A percentile compares a stretch with the other conserved stretches of the same genome.
These are phyloP conservation scores for Tenthredo livida DNA, from an alignment of 2,888 invertebrate species.

Conservation along the genomic window DNA sequence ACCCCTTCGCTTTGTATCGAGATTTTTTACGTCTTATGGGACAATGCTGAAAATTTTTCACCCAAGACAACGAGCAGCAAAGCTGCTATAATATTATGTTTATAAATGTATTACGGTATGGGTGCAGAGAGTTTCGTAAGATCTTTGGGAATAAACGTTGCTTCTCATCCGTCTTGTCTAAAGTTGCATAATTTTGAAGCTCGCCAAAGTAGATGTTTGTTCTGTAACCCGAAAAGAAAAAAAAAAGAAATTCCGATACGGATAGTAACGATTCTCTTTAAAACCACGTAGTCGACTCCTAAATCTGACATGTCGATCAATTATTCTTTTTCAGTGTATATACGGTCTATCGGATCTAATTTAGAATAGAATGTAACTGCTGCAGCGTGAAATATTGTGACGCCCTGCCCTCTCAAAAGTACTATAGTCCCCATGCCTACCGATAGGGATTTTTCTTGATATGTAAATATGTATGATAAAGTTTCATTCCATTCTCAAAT, in stretches of 20 bases:
- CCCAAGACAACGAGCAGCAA: neutral
- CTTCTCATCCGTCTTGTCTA: slow-evolving; percentile 24
- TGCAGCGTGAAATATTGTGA: slow-evolving; percentile 4
- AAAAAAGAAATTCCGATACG: neutral
- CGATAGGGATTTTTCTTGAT: neutral
- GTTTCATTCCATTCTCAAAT: neutral
- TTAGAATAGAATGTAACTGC: slow-evolving; percentile 17
- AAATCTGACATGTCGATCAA: slow-evolving; percentile 14
- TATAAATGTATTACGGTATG: neutral
- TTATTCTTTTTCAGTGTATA: neutral
- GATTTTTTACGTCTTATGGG: neutral
- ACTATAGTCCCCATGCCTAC: neutral
- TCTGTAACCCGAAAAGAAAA: slow-evolving; percentile 1
- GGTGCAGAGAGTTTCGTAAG: slow-evolving; percentile 14
- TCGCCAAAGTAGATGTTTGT: slow-evolving; percentile 26
- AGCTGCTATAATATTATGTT: neutral
- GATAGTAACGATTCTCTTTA: slow-evolving; percentile 14
- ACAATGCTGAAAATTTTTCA: neutral
- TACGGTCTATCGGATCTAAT: slow-evolving; percentile 12
- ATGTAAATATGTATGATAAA: neutral
- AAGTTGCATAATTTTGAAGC: slow-evolving; percentile 30
- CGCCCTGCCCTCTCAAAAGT: neutral
- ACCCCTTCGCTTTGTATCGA: neutral
- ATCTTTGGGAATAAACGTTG: neutral
- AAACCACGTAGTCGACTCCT: neutral